A percentile compares a stretch with the other conserved stretches of the same genome.
Conservation (phyloP, 2,113 vertebrate species). For the Cololabis saira region DNA sequence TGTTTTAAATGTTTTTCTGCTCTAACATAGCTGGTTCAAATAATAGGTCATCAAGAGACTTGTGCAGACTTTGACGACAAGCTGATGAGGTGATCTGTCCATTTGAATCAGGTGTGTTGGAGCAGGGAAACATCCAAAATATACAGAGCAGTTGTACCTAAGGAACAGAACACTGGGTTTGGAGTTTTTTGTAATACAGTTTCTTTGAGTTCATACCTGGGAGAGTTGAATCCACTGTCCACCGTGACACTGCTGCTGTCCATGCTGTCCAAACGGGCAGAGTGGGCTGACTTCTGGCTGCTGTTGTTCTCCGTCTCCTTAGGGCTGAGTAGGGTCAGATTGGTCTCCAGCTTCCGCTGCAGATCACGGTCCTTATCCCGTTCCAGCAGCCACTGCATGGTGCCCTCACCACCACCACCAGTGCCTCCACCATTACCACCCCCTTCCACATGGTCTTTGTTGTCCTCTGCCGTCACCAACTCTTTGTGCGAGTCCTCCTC, state of each 20-base stretch:
- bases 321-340: slow-evolving; percentile 94
- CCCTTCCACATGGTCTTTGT: slow-evolving; percentile 84
- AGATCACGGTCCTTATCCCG: slow-evolving; percentile 95
- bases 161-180: background rate
- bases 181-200: background rate
- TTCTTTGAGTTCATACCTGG: slow-evolving; percentile 87
- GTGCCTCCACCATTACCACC: slow-evolving; percentile 79
- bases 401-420: slow-evolving; percentile 88
- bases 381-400: slow-evolving; percentile 98
- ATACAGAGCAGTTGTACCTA: no score
- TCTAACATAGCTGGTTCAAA: no score
- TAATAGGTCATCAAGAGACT: no score
- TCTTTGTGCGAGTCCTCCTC: slow-evolving; percentile 89
- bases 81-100: no score
- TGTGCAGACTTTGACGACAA: no score
- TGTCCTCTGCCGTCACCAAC: slow-evolving; percentile 82
- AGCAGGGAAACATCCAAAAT: no score
- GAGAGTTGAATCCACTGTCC: slow-evolving; percentile 99
- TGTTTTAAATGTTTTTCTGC: no score
- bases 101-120: no score
- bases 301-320: slow-evolving; percentile 94
- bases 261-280: slow-evolving; percentile 98
- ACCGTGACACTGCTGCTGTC: slow-evolving; percentile 99
- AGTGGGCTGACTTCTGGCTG: slow-evolving; percentile 95
- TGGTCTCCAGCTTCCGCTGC: slow-evolving; percentile 97